Evolutionary conservation across 2,113 vertebrate genomes (phyloP).

Genomic region (Hassar affinis): DNA sequence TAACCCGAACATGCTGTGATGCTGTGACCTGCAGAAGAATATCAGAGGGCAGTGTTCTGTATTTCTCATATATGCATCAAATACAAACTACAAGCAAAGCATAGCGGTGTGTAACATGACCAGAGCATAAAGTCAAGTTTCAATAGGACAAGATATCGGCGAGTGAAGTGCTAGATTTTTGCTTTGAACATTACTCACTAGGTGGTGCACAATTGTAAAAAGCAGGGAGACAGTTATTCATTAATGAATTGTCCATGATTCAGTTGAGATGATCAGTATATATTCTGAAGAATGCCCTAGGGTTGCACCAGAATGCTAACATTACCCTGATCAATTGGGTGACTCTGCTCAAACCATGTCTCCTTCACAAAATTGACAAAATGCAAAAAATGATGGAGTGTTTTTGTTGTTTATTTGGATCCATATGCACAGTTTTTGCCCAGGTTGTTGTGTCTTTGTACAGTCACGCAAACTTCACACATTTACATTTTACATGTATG

Average conservation of each 20-base stretch:
- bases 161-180: no score
- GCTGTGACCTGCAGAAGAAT: constrained; percentile 54
- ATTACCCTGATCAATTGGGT: not conserved
- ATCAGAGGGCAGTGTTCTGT: constrained; percentile 37
- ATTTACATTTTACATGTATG: no score
- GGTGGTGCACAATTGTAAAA: no score
- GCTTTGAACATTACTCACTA: no score
- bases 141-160: no score
- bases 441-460: no score
- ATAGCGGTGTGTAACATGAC: no score
- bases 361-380: not conserved
- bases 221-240: not conserved
- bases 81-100: not conserved
- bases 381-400: not conserved
- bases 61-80: not conserved
- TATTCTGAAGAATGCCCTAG: not conserved
- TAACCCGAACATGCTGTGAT: constrained; percentile 49
- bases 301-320: not conserved
- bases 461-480: no score
- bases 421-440: not conserved
- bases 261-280: not conserved
- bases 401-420: not conserved
- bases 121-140: no score
- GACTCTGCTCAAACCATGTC: not conserved
- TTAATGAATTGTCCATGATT: not conserved